Percentiles rank a stretch among this genome's conserved stretches.
phyloP scores from a whole-genome alignment of 2,888 invertebrate genomes.

The Lycocerus yunnanus region DNA sequence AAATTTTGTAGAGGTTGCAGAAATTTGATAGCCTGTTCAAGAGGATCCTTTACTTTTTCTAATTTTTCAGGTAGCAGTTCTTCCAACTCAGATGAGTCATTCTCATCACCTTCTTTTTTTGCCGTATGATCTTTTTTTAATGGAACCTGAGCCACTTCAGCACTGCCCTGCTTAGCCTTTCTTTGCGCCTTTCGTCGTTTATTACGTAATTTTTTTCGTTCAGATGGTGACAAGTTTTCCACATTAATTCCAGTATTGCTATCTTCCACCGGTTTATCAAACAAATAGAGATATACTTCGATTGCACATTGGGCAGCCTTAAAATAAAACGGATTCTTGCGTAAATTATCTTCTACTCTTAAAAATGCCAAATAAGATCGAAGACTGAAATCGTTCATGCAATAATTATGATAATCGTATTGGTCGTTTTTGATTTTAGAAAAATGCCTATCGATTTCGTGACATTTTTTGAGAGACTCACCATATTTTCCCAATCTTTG shows the following conservation, averaged over 20 bases:
- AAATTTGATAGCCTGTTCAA: conserved; percentile 96
- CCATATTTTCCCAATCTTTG: conserved; percentile 90
- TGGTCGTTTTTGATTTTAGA: conserved; percentile 99
- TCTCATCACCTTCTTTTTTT: conserved; percentile 82
- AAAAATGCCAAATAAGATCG: conserved; percentile 94
- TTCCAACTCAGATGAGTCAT: conserved; percentile 91
- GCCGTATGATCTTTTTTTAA: conserved; percentile 86
- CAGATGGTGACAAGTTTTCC: conserved; percentile 92
- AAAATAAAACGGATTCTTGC: conserved; percentile 96
- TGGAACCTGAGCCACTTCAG: conserved; percentile 83
- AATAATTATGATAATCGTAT: conserved; percentile 99
- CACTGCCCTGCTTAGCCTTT: conserved; percentile 90
- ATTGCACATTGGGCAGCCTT: conserved; percentile 90
- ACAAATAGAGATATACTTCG: conserved; percentile 86
- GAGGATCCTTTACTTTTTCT: conserved; percentile 87
- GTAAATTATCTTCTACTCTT: conserved; percentile 90
- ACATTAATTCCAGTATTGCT: conserved; percentile 69
- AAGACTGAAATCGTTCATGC: conserved; percentile 98
- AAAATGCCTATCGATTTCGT: conserved; percentile 99
- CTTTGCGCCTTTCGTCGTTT: conserved; percentile 96
- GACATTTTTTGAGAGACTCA: conserved; percentile 95
- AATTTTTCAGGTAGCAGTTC: conserved; percentile 94
- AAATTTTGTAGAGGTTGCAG: conserved; percentile 89
- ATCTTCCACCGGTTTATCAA: conserved; percentile 84
- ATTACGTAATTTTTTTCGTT: conserved; percentile 93